phyloP scores from a whole-genome alignment of 2,888 invertebrate genomes.

The Thymelicus acteon region DNA sequence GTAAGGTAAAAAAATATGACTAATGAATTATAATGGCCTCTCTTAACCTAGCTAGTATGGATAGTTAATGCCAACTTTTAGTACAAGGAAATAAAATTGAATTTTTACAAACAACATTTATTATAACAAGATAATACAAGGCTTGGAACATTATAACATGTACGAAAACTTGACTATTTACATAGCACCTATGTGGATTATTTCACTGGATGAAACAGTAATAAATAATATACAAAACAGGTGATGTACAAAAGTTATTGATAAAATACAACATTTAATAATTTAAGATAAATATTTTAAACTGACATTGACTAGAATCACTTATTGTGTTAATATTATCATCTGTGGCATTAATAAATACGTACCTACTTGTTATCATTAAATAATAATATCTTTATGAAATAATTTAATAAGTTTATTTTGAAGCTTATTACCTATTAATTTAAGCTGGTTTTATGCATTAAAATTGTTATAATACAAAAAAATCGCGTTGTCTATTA shows the following conservation, averaged over 20 bases:
- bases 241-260: neutral
- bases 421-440: too few species aligned
- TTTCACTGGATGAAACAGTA: neutral
- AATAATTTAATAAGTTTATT: too few species aligned
- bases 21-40: too few species aligned
- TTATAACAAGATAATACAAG: constrained; percentile 21
- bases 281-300: neutral
- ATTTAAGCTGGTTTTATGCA: too few species aligned
- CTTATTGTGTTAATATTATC: neutral
- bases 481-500: too few species aligned
- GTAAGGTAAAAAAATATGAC: too few species aligned
- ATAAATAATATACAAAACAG: neutral
- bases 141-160: constrained; percentile 7
- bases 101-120: constrained; percentile 21
- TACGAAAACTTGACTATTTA: neutral
- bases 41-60: too few species aligned
- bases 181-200: neutral
- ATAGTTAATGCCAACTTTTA: too few species aligned
- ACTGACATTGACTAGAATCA: neutral
- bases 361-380: too few species aligned
- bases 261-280: neutral
- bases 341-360: too few species aligned
- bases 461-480: too few species aligned
- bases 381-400: too few species aligned
- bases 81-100: neutral